Evolutionary conservation across 2,797 vertebrate species (phyloP).

Genomic region (Myotis findleyi): DNA sequence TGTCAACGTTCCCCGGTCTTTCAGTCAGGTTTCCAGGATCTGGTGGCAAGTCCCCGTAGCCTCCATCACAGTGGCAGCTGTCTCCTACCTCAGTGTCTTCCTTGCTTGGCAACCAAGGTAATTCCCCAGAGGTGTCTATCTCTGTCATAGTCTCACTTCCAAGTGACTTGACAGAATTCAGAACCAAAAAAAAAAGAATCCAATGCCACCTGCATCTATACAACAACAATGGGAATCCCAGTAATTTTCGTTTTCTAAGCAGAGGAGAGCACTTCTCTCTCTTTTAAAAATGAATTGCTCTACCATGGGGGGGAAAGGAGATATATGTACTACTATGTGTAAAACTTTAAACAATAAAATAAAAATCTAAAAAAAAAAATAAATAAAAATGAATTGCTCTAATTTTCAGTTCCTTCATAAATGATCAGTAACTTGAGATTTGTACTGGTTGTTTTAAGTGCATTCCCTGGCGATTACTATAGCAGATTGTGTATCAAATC

Average conservation of each 20-base stretch:
- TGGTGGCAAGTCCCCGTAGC: not conserved
- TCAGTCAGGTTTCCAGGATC: not conserved
- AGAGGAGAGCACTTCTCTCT: not conserved
- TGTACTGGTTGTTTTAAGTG: not conserved
- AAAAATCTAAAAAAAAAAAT: no score
- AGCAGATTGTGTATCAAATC: not conserved
- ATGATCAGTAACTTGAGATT: conserved; percentile 10
- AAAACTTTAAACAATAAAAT: no score
- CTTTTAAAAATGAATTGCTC: not conserved
- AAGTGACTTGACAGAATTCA: conserved; percentile 34
- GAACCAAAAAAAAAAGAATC: not conserved
- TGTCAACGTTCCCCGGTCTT: not conserved
- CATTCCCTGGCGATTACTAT: not conserved
- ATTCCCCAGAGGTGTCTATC: conserved; percentile 21
- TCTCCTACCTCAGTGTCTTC: conserved; percentile 25
- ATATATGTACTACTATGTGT: no score
- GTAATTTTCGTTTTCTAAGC: conserved; percentile 3
- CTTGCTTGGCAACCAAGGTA: conserved; percentile 35
- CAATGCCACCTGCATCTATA: not conserved
- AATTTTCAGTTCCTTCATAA: not conserved
- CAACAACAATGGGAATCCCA: not conserved
- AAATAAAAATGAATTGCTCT: not conserved
- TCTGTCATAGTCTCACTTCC: conserved; percentile 2
- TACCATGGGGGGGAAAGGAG: not conserved
- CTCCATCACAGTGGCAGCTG: conserved; percentile 49